Base-by-base conservation (phyloP, 2,888 invertebrate genomes). In the Phortica okadai region DNA sequence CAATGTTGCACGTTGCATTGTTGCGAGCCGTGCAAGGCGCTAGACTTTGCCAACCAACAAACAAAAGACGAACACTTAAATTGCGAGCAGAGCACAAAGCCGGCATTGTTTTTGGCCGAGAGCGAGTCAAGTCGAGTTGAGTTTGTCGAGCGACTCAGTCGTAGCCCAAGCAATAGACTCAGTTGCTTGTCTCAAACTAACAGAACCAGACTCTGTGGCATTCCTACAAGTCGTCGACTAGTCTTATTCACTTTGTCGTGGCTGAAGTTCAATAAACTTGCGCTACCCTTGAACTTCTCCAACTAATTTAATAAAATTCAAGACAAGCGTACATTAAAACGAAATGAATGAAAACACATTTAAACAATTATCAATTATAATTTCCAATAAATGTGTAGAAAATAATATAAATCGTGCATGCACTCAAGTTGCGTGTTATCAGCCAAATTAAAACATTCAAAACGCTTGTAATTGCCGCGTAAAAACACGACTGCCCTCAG, bases 361-460 rank as follows among this genome's bases (percentile, higher is more conserved):
- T 73, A 33, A 76, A 85, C 79, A 82, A 82, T 82, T 82, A 84
- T 81, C 84, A 77, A 75, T 67, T 70, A 74, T 76, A 76, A 73
- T 78, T 73, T 74, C 70, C 67, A 8, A 42, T 59, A 67, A 75
- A 67, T n/a, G n/a, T 56, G 14, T 21, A 62, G 25, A 8, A 25
- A 16, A 62, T 25, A 5, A 3, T 25, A 16, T 16, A 56, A 56
- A 8, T 21, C 62, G 21, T 58, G 82, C 78, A 78, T 50, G 14
- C 67, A 78, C 73, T 72, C 21, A 64, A 50, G 59, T 50, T 10
- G 6, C 10, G 64, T 25, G 76, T 83, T 85, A 85, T 85, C 85
- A 79, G 45, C n/a, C 84, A 85, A 85, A 85, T 85, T 85, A 85
- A 85, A 88, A 85, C 87, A 85, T 85, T 85, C 83, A 44, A 21